Conservation (phyloP, 2,113 vertebrate species). For the Protomyctophum bolini region DNA sequence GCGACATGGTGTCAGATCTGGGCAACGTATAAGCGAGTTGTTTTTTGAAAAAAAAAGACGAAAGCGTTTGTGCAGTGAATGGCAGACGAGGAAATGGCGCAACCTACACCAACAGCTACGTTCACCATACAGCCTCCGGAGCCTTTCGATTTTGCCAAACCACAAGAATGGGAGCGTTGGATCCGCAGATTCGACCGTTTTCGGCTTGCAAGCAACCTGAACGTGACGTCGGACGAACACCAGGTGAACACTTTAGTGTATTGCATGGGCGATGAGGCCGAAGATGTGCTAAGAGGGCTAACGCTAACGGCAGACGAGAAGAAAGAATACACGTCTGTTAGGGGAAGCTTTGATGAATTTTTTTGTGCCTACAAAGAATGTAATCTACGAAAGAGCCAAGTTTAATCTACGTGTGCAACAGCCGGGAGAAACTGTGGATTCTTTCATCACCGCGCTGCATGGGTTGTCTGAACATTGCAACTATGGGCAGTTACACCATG, state of each 20-base stretch:
- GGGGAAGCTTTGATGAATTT: not conserved
- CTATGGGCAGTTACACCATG: not conserved
- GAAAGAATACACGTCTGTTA: not conserved
- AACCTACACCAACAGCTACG: not conserved
- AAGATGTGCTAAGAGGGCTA: not conserved
- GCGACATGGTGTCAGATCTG: too few relatives aligned
- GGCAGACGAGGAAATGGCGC: too few relatives aligned
- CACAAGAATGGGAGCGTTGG: not conserved
- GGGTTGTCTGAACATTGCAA: slow-evolving; percentile 1
- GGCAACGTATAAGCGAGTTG: too few relatives aligned
- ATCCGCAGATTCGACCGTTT: not conserved
- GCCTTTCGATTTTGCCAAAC: not conserved
- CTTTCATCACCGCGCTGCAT: not conserved
- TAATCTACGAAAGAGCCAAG: not conserved
- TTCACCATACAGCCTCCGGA: not conserved
- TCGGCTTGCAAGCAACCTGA: not conserved
- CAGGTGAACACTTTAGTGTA: slow-evolving; percentile 4
- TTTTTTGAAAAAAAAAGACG: too few relatives aligned
- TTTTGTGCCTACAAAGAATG: slow-evolving; percentile 1
- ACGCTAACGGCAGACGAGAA: not conserved
- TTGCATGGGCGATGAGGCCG: slow-evolving; percentile 1
- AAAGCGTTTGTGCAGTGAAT: too few relatives aligned
- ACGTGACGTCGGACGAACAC: not conserved
- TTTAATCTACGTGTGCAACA: not conserved
- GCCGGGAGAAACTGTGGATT: not conserved